Evolutionary conservation across 1,140 invertebrate species (phyloP).

Genomic region (Daktulosphaira vitifoliae): DNA sequence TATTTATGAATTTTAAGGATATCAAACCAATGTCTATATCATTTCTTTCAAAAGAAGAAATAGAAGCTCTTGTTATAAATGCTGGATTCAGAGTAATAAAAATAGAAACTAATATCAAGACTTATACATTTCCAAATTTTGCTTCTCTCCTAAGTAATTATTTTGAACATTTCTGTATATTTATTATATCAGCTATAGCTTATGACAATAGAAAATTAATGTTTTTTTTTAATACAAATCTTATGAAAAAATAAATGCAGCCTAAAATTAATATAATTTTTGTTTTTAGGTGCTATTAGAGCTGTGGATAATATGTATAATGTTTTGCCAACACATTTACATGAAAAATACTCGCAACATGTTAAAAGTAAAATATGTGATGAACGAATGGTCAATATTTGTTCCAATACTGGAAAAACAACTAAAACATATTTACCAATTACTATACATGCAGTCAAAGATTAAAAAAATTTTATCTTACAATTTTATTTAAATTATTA

Average conservation of each 20-base stretch:
- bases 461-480: slow-evolving; percentile 7
- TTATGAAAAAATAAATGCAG: no score
- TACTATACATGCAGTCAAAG: slow-evolving; percentile 10
- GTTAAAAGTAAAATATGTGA: slow-evolving; percentile 8
- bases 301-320: slow-evolving; percentile 18
- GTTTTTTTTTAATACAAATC: no score
- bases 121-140: slow-evolving; percentile 9
- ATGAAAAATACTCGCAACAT: slow-evolving; percentile 8
- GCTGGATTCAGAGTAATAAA: slow-evolving; percentile 16
- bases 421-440: neutral
- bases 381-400: neutral
- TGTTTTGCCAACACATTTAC: slow-evolving; percentile 24
- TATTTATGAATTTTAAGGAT: slow-evolving; percentile 10
- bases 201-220: no score
- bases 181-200: no score
- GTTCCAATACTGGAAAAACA: neutral
- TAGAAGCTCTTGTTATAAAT: neutral
- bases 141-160: slow-evolving; percentile 17
- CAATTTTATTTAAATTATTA: no score
- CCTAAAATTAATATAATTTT: no score
- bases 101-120: slow-evolving; percentile 7
- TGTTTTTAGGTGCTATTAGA: slow-evolving; percentile 7
- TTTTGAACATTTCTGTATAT: neutral
- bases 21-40: neutral
- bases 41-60: neutral